phyloP scores from a whole-genome alignment of 2,888 invertebrate genomes.

The Urechis unicinctus region DNA sequence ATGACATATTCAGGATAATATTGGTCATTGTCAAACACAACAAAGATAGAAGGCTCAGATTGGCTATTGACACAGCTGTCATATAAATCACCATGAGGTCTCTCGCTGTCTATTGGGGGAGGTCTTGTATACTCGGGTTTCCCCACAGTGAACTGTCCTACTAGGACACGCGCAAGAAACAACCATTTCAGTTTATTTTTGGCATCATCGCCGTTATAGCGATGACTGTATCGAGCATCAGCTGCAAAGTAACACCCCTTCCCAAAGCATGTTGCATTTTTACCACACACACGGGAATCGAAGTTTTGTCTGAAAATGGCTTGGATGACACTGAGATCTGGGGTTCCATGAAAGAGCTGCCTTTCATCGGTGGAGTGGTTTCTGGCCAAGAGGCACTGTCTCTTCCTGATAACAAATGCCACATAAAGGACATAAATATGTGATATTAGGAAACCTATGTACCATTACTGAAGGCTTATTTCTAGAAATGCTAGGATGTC shows the following conservation, averaged over 20 bases:
- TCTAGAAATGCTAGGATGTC: no score
- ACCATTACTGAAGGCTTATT: no score
- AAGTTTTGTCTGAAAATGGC: constrained; percentile 34
- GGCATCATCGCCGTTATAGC: constrained; percentile 2
- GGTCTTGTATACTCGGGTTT: constrained; percentile 18
- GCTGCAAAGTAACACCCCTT: constrained; percentile 34
- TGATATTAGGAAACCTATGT: no score
- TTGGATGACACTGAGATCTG: constrained; percentile 17
- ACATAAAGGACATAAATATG: no score
- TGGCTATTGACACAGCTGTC: constrained; percentile 31
- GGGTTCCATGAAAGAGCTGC: constrained; percentile 32
- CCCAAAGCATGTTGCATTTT: constrained; percentile 25
- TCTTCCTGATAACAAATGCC: no score
- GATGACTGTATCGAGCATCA: constrained; percentile 21
- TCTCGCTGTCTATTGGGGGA: constrained; percentile 24
- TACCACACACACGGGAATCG: constrained; percentile 32
- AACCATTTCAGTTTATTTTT: constrained; percentile 16
- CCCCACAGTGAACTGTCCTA: constrained; percentile 26
- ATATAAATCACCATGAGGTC: constrained; percentile 35
- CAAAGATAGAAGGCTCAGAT: constrained; percentile 24
- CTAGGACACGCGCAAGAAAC: constrained; percentile 29
- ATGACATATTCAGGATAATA: constrained; percentile 32
- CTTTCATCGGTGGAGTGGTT: constrained; percentile 18
- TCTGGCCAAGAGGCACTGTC: constrained; percentile 23
- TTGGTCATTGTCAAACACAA: constrained; percentile 29